Evolutionary conservation across 2,888 invertebrate species (phyloP).

Genomic region (Bibio marci): DNA sequence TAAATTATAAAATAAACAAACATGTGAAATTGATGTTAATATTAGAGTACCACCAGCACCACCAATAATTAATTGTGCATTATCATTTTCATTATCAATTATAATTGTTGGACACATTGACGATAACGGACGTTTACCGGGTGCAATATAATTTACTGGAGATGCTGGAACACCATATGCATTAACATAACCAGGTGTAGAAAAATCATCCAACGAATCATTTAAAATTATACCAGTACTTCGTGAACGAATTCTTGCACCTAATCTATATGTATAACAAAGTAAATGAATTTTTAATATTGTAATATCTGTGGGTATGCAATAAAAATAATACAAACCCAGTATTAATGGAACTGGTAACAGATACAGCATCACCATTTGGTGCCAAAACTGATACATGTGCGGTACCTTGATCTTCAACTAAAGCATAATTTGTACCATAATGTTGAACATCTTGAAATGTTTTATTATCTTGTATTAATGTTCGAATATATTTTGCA

Average conservation of each 20-base stretch:
- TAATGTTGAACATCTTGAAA: constrained; percentile 45
- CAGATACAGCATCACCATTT: constrained; percentile 83
- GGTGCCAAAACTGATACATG: constrained; percentile 72
- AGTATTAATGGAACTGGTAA: constrained; percentile 76
- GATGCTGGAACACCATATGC: constrained; percentile 62
- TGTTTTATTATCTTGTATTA: constrained; percentile 50
- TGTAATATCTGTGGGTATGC: too few species aligned
- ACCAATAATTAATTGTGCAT: constrained; percentile 53
- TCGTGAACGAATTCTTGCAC: constrained; percentile 13
- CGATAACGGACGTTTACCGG: constrained; percentile 72
- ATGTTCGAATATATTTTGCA: constrained; percentile 36
- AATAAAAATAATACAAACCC: constrained; percentile 28
- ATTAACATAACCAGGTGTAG: constrained; percentile 55
- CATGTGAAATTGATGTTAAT: constrained; percentile 40
- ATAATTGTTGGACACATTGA: constrained; percentile 82
- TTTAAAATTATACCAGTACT: constrained; percentile 86
- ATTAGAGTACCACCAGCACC: constrained; percentile 86
- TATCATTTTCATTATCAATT: constrained; percentile 38
- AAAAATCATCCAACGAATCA: constrained; percentile 92
- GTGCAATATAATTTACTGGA: constrained; percentile 64
- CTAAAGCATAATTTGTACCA: constrained; percentile 37
- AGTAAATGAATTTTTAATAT: too few species aligned
- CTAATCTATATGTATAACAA: constrained; percentile 4
- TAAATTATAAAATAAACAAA: neutral
- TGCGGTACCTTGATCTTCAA: constrained; percentile 58